phyloP scores from a whole-genome alignment of 1,140 invertebrate genomes.

The Pemphigus obesinymphae region DNA sequence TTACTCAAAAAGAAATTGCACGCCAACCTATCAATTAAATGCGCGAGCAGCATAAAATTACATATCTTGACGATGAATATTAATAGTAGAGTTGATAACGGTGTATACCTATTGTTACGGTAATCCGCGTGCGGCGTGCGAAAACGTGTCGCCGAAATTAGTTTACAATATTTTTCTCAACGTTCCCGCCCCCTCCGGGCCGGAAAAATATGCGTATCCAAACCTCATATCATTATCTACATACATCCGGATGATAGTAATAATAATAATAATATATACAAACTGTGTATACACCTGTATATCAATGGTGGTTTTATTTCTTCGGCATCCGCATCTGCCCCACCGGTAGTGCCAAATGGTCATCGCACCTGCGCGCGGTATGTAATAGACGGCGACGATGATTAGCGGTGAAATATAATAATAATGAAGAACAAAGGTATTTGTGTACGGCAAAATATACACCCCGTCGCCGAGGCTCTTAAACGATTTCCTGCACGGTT shows the following conservation, averaged over 20 bases:
- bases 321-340: conserved; percentile 23
- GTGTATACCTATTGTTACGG: too few relatives aligned
- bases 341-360: conserved; percentile 10
- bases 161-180: not conserved
- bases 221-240: not conserved
- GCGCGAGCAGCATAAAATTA: too few relatives aligned
- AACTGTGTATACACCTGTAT: not conserved
- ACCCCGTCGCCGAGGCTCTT: not conserved
- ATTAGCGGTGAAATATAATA: not conserved
- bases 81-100: not conserved
- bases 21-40: not conserved
- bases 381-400: not conserved
- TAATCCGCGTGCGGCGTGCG: not conserved
- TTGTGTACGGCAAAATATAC: not conserved
- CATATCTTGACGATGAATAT: not conserved
- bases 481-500: conserved; percentile 16
- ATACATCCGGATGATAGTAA: not conserved
- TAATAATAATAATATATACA: not conserved
- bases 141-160: not conserved
- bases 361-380: conserved; percentile 15
- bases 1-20: not conserved
- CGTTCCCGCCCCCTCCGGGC: too few relatives aligned
- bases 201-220: not conserved
- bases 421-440: too few relatives aligned
- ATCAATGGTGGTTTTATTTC: not conserved